Percentiles rank a stretch among this genome's conserved stretches.
These are phyloP conservation scores for Parazoanthus atlanticus DNA, from an alignment of 92 coral and sea anemone species.

Conservation along the genomic window DNA sequence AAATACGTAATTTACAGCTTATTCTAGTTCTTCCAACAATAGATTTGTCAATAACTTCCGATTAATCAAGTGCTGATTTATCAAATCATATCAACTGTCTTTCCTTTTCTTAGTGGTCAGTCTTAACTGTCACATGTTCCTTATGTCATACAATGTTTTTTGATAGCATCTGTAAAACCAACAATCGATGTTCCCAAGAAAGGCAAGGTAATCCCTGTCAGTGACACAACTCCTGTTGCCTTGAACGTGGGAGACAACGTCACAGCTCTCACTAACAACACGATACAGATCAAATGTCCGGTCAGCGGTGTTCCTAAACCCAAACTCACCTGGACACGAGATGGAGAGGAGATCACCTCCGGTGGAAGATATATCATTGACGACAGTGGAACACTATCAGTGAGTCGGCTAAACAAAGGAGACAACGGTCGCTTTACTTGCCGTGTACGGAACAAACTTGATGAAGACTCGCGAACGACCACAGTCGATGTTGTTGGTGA, in stretches of 20 bases:
- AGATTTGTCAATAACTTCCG: too few species aligned
- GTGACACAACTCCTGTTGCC: constrained; percentile 21
- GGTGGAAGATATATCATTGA: constrained; percentile 20
- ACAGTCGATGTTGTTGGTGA: constrained; percentile 19
- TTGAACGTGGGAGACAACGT: constrained; percentile 35
- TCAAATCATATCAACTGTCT: too few species aligned
- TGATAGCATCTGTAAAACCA: constrained; percentile 16
- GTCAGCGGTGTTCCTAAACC: constrained; percentile 34
- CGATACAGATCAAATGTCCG: constrained; percentile 36
- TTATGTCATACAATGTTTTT: background rate
- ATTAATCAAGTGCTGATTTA: too few species aligned
- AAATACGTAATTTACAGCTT: too few species aligned
- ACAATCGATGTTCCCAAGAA: constrained; percentile 28
- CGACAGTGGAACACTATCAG: constrained; percentile 16
- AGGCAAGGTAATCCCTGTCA: constrained; percentile 30
- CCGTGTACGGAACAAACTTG: background rate
- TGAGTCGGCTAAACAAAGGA: background rate
- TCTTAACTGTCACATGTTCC: background rate
- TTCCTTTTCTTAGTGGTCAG: too few species aligned
- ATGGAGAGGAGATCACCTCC: constrained; percentile 16
- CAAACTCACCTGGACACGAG: constrained; percentile 19
- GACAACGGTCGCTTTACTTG: constrained; percentile 7
- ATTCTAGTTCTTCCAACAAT: too few species aligned
- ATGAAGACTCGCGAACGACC: constrained; percentile 28
- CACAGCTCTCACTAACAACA: constrained; percentile 44